Percentiles rank a stretch among this genome's conserved stretches.
These are phyloP conservation scores for Haliclona indistincta DNA, from an alignment of 37 sponge, comb jelly and placozoan genomes.

Conservation along the genomic window DNA sequence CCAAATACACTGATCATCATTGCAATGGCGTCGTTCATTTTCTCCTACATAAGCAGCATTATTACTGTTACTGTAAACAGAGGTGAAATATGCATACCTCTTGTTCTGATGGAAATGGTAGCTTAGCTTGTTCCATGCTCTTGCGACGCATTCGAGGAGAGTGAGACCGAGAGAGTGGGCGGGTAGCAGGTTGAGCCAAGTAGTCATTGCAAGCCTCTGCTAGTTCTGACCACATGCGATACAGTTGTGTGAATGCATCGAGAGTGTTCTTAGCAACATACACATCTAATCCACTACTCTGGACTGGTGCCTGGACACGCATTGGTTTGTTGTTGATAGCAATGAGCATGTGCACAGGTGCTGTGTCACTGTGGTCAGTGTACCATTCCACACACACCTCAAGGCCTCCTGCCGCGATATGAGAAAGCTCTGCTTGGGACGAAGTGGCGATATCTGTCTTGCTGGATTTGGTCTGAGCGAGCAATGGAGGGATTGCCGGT, in stretches of 20 bases:
- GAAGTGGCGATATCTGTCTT: constrained; percentile 1
- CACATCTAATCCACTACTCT: constrained; percentile 9
- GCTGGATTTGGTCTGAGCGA: not conserved
- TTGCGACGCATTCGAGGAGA: constrained; percentile 23
- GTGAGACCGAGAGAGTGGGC: constrained; percentile 50
- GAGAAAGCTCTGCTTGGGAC: not conserved
- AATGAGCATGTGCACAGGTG: constrained; percentile 5
- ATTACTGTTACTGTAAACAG: not conserved
- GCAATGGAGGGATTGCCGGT: constrained; percentile 13
- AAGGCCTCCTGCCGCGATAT: constrained; percentile 30
- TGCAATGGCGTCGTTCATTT: not conserved
- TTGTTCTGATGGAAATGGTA: constrained; percentile 4
- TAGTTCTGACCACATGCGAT: constrained; percentile 31
- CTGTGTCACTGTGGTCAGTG: not conserved
- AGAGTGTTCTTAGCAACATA: not conserved
- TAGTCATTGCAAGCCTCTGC: not conserved
- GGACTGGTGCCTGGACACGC: not conserved
- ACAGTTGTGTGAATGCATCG: not conserved
- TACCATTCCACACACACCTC: constrained; percentile 49
- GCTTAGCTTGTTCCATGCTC: not conserved
- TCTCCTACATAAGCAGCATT: too few species aligned
- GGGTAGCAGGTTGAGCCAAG: not conserved
- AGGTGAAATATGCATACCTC: not conserved
- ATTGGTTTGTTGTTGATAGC: constrained; percentile 23
- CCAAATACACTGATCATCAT: not conserved